A percentile compares a stretch with the other conserved stretches of the same genome.
Conservation (phyloP, 2,797 vertebrate species). For the Peromyscus attwateri region DNA sequence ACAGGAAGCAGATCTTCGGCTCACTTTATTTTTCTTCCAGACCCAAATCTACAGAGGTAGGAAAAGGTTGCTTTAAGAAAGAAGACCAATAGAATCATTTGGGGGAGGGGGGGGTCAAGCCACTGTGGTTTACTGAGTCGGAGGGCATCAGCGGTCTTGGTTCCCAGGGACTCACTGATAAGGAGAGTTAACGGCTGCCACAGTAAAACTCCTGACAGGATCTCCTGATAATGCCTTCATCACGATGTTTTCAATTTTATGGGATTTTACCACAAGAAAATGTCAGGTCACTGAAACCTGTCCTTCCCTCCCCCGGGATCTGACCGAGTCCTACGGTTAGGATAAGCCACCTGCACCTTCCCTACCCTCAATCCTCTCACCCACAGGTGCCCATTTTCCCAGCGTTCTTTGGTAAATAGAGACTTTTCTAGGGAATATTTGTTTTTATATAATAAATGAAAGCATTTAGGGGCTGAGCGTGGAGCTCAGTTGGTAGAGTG, state of each 20-base stretch:
- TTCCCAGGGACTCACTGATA: conserved; percentile 62
- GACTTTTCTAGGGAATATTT: not conserved
- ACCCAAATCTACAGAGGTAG: conserved; percentile 9
- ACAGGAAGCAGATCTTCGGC: not conserved
- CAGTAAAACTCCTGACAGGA: conserved; percentile 61
- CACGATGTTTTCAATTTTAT: conserved; percentile 71
- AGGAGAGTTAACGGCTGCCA: conserved; percentile 66
- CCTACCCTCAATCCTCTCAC: not conserved
- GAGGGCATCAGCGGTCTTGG: conserved; percentile 42
- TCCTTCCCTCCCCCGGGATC: conserved; percentile 15
- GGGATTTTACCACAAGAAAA: conserved; percentile 67
- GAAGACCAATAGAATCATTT: conserved; percentile 29
- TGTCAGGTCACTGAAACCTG: conserved; percentile 65
- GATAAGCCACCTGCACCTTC: not conserved
- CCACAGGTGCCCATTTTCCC: not conserved
- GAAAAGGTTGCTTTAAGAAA: conserved; percentile 47
- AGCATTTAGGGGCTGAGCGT: not conserved
- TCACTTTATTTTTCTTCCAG: not conserved
- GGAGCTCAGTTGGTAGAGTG: too few species aligned
- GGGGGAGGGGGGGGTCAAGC: not conserved
- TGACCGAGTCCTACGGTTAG: not conserved
- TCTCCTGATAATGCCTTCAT: conserved; percentile 76
- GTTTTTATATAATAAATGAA: not conserved
- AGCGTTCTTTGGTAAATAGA: not conserved
- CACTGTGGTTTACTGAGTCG: conserved; percentile 3